Base-by-base conservation (phyloP, 1,140 invertebrate genomes). In the Zaprionus ornatus region DNA sequence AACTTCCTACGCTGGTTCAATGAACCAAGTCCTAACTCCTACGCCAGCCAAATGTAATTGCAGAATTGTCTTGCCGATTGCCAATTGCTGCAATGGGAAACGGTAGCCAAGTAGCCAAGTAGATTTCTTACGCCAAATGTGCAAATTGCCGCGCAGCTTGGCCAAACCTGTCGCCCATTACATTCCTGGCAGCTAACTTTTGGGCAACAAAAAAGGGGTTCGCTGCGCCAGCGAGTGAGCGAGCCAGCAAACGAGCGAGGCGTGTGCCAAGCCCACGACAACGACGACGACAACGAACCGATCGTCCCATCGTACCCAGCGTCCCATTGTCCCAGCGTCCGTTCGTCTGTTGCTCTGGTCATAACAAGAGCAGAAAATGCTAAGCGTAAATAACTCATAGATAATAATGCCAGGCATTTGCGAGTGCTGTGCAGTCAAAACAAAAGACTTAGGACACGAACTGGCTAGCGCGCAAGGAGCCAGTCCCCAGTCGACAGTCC, bases 401-500 rank as follows among this genome's bases (percentile, higher is more conserved):
- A 88, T 87, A 87, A 87, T 88, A 87, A 83, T 85, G 80, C 71
- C 64, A 79, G 70, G 77, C 83, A 87, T 82, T 87, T 71, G 54
- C 79, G 54, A 71, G 65, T 79, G 65, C 73, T 66, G 62, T 80
- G 77, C 66, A 80, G 63, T 67, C 84, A 88, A 88, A 87, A 87
- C 84, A 87, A 87, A 88, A 87, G 84, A 87, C 84, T 87, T 87
- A 87, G 84, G 84, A 87, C 85, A 88, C 84, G 85, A 87, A 84
- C 84, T 88, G 57, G 74, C 77, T 68, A 72, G 78, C 40, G 40
- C 37, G 37, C 40, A 80, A 87, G 84, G 84, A 87, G 84, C 64
- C 40, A 4, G 55, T 21, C 40, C 40, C n/a, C 15, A 42, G 55
- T 19, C 35, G 84, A 61, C 40, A 3, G 55, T 21, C 37, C 15